Conservation (phyloP, 2,888 invertebrate species). For the Syrphus vitripennis region DNA sequence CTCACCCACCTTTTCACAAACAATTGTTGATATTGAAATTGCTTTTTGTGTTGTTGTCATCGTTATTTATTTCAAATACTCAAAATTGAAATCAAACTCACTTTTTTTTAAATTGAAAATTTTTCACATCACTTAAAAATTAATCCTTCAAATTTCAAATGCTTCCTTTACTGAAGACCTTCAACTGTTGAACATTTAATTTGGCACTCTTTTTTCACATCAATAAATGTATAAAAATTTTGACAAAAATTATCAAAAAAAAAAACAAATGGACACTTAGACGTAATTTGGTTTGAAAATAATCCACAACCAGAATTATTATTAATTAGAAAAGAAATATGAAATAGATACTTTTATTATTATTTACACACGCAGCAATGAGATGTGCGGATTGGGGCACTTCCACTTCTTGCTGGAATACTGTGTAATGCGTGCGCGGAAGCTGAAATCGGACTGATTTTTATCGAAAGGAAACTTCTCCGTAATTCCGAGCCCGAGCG, state of each 20-base stretch:
- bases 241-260: background rate
- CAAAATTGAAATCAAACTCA: background rate
- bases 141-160: background rate
- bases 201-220: background rate
- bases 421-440: slow-evolving; percentile 63
- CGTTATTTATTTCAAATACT: background rate
- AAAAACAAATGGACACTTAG: background rate
- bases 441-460: slow-evolving; percentile 68
- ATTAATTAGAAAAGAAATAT: background rate
- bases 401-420: slow-evolving; percentile 18
- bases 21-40: slow-evolving; percentile 12
- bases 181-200: background rate
- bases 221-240: background rate
- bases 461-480: slow-evolving; percentile 62
- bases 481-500: slow-evolving; percentile 48
- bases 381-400: background rate
- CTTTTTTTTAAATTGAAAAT: background rate
- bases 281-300: background rate
- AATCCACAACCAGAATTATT: background rate
- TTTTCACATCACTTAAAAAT: background rate
- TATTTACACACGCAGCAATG: background rate
- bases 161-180: no score
- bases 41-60: background rate
- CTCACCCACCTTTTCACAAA: slow-evolving; percentile 24
- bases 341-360: background rate